A percentile compares a stretch with the other conserved stretches of the same genome.
Evolutionary conservation across 2,888 invertebrate species (phyloP).

Genomic region (Platycheirus albimanus): DNA sequence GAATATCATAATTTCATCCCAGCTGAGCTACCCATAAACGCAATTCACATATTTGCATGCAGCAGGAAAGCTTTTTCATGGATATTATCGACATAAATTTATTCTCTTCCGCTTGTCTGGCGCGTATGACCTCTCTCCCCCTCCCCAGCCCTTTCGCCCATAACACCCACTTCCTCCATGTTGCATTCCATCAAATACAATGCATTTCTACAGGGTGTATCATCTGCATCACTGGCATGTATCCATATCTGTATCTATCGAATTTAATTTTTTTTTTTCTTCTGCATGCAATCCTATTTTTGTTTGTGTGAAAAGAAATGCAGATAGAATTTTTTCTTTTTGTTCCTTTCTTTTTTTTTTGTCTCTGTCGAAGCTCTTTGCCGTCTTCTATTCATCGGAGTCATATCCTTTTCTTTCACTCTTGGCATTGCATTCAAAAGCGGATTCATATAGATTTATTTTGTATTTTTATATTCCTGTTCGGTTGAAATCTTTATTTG

Average conservation of each 20-base stretch:
- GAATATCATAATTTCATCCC: slow-evolving; percentile 57
- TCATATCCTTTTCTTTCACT: slow-evolving; percentile 56
- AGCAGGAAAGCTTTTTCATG: slow-evolving; percentile 33
- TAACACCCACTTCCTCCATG: not conserved
- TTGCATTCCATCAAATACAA: slow-evolving; percentile 55
- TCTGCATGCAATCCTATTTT: not conserved
- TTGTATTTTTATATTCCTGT: slow-evolving; percentile 12
- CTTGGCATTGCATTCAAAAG: slow-evolving; percentile 64
- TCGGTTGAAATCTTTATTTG: slow-evolving; percentile 64
- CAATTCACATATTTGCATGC: slow-evolving; percentile 53
- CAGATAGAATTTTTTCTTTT: slow-evolving; percentile 25
- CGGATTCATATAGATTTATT: slow-evolving; percentile 23
- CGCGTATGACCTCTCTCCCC: slow-evolving; percentile 51
- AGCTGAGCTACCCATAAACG: slow-evolving; percentile 55
- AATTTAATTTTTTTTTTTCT: too few relatives aligned
- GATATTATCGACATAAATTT: slow-evolving; percentile 64
- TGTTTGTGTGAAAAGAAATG: slow-evolving; percentile 42
- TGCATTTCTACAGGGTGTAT: slow-evolving; percentile 49
- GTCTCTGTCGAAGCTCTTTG: slow-evolving; percentile 15
- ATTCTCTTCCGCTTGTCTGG: slow-evolving; percentile 62
- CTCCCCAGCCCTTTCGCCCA: not conserved
- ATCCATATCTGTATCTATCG: not conserved
- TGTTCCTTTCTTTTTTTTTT: slow-evolving; percentile 21
- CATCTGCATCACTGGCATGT: slow-evolving; percentile 19
- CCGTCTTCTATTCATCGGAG: slow-evolving; percentile 51